Base-by-base conservation (phyloP, 2,797 vertebrate species). In the Gadopsis marmoratus region DNA sequence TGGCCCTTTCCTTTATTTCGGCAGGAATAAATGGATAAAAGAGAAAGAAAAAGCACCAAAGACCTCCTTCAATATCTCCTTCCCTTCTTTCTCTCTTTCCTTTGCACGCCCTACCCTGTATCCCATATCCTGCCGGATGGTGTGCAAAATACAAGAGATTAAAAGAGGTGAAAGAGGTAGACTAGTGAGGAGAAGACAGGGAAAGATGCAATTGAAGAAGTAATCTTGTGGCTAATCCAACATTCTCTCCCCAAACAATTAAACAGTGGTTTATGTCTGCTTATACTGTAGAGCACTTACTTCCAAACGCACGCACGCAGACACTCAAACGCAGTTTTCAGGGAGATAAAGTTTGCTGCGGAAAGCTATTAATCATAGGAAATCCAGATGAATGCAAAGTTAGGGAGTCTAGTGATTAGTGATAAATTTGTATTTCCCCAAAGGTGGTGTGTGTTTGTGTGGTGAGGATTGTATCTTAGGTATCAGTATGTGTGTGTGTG, bases 361-460 rank as follows among this genome's bases (percentile, higher is more conserved):
- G 89, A 91, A 90, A 93, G 86, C 88, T 89, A 93, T 94, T 93
- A 93, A 94, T 93, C 92, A 90, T 85, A 75, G 81, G 77, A 92
- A 92, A 93, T 93, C 89, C 89, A 84, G 90, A 87, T 76, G 88
- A 94, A 93, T 91, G 89, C 91, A 86, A 92, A 93, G 88, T 92
- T 88, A 83, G 71, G 86, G 85, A 89, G 90, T 90, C 75, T 82
- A 92, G 91, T 95, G 93, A 94, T 92, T 93, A 94, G 89, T 89
- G 91, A 91, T 90, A 89, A 92, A 92, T 90, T 91, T 88, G 89
- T 87, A 89, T 91, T 93, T 91, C 83, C 93, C 93, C 67, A 78
- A 83, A 89, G 90, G 78, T 92, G 59, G n/a, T 78, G 78, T 86
- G 70, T 83, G 62, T 62, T 58, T 59, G 41, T 48, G 37, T 71